Conservation (phyloP, 2,888 invertebrate genomes). For the Drosophila differens region DNA sequence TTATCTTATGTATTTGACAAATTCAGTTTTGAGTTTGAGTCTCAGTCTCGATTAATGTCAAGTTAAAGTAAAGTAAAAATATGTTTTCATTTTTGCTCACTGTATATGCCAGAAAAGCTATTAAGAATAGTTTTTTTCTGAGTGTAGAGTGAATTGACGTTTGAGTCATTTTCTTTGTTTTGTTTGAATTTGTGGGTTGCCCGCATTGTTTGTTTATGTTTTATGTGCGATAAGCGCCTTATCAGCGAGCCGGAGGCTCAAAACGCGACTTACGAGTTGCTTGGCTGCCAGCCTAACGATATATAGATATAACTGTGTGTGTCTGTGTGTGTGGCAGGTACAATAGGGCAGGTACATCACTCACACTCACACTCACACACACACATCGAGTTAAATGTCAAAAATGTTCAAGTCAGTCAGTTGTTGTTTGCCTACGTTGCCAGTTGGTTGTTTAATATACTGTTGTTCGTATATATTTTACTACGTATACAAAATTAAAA, state of each 20-base stretch:
- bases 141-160: constrained; percentile 8
- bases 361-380: neutral
- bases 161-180: constrained; percentile 34
- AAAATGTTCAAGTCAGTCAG: constrained; percentile 31
- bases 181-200: constrained; percentile 10
- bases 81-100: neutral
- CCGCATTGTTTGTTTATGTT: constrained; percentile 40
- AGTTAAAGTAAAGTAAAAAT: neutral
- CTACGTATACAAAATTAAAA: constrained; percentile 7
- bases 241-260: constrained; percentile 24
- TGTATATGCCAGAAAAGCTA: neutral
- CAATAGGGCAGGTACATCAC: constrained; percentile 2
- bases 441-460: constrained; percentile 18
- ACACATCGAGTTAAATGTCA: constrained; percentile 18
- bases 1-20: neutral
- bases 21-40: neutral
- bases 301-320: constrained; percentile 4
- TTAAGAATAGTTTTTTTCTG: neutral
- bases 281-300: constrained; percentile 14
- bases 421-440: constrained; percentile 22
- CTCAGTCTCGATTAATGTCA: neutral
- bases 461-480: constrained; percentile 30
- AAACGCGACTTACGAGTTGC: constrained; percentile 4
- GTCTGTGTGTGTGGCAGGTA: neutral
- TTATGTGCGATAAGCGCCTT: constrained; percentile 38